These are phyloP conservation scores for Pyrrhia umbra DNA, from an alignment of 2,888 invertebrate species.

Conservation along the genomic window DNA sequence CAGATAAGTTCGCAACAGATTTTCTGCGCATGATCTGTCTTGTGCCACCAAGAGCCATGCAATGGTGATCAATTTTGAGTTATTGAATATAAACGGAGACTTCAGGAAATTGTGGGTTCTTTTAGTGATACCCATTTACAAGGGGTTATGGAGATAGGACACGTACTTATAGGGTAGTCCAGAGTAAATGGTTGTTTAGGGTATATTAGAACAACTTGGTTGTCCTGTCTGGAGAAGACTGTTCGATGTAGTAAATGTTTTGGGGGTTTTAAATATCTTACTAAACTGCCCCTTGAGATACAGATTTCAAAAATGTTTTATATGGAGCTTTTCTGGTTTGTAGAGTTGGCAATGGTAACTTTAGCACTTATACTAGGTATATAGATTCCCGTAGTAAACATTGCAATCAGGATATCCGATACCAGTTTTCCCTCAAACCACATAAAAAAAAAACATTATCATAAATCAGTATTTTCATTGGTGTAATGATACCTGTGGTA, in stretches of 20 bases:
- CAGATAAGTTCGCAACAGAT: background rate
- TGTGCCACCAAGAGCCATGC: slow-evolving; percentile 1
- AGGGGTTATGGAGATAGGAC: slow-evolving; percentile 17
- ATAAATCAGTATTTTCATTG: too few relatives aligned
- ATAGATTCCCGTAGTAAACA: too few relatives aligned
- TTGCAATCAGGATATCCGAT: too few relatives aligned
- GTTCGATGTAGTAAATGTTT: background rate
- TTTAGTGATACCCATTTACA: slow-evolving; percentile 15
- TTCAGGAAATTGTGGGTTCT: slow-evolving; percentile 38
- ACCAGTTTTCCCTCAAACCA: too few relatives aligned
- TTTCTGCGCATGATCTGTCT: slow-evolving; percentile 6
- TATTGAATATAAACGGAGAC: slow-evolving; percentile 40
- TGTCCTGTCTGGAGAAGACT: background rate
- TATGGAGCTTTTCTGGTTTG: too few relatives aligned
- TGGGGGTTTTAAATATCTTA: too few relatives aligned
- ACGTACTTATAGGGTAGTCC: slow-evolving; percentile 17
- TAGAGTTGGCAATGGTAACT: too few relatives aligned
- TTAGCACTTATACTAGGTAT: too few relatives aligned
- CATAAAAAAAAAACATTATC: too few relatives aligned
- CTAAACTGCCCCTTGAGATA: too few relatives aligned
- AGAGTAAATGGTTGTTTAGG: background rate
- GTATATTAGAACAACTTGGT: background rate
- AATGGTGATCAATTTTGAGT: slow-evolving; percentile 35
- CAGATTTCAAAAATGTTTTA: background rate
- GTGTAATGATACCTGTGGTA: too few relatives aligned